Base-by-base conservation (phyloP, 2,888 invertebrate genomes). In the Drosophila kambysellisi region DNA sequence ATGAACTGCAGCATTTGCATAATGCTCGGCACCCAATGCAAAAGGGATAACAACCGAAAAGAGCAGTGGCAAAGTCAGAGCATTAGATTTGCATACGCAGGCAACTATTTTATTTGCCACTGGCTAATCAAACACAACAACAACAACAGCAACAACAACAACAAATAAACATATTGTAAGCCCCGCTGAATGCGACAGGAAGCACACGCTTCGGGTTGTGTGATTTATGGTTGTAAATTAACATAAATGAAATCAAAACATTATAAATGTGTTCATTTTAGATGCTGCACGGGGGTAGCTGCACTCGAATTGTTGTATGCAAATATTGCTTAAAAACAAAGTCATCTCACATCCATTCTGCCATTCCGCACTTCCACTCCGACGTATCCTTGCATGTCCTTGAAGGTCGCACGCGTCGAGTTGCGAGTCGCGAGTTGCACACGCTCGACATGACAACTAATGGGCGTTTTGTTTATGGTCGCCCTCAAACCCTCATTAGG, bases 201-300 rank as follows among this genome's bases (percentile, higher is more conserved):
- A 92, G 88, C 92, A 92, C 92, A 92, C 92, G 92, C 81, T 91
- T 54, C 17, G 56, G 32, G 70, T 70, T 67, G 53, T 76, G 54
- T 91, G 90, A 91, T 90, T 90, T 90, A 90, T 89, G 88, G 78
- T 76, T 74, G 71, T 61, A 87, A 90, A 91, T 92, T 90, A 86
- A 83, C 91, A 91, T 86, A 92, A 91, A 87, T 76, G 82, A 83
- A 92, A 91, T 91, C 91, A 91, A 88, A 91, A 92, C 82, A 91
- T 82, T 89, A 75, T 82, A 83, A 90, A 89, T 91, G 83, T 89
- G 83, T 90, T 83, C 81, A 86, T 90, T 81, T 86, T 9, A 35
- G 17, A 25, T 11, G 35, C 9, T 46, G 61, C 69, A 20, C 46
- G 30, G 62, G 78, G 79, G 70, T 65, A 15, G 53, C 48, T 39